These are phyloP conservation scores for Drosophila setifemur DNA, from an alignment of 1,140 invertebrate genomes.

Conservation along the genomic window DNA sequence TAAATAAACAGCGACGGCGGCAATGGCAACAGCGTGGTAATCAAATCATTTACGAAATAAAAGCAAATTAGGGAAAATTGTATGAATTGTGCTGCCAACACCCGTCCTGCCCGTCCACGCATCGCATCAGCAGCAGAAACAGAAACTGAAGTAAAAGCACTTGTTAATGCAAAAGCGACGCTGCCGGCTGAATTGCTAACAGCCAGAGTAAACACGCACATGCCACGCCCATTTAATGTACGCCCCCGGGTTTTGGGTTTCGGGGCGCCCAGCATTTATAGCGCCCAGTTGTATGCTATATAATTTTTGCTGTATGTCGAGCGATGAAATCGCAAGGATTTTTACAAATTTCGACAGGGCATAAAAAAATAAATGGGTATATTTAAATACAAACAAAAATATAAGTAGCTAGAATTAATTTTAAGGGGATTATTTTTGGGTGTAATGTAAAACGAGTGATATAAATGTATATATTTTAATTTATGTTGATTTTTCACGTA, in stretches of 20 bases:
- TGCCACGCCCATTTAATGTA: constrained; percentile 64
- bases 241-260: constrained; percentile 45
- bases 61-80: constrained; percentile 71
- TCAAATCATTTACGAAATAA: constrained; percentile 76
- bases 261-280: constrained; percentile 31
- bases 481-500: background rate
- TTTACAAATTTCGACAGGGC: background rate
- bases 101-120: no score
- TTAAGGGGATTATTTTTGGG: no score
- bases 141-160: background rate
- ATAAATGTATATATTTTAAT: no score
- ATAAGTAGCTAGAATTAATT: no score
- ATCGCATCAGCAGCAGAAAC: background rate
- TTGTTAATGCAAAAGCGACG: constrained; percentile 48
- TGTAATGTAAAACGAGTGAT: no score
- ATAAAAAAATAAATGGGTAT: background rate
- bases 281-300: constrained; percentile 55
- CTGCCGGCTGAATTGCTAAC: constrained; percentile 13
- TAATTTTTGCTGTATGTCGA: constrained; percentile 23
- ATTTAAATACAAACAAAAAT: no score
- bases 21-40: constrained; percentile 50
- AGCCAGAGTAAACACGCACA: constrained; percentile 21
- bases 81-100: constrained; percentile 48
- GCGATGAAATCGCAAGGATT: background rate
- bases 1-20: constrained; percentile 31